phyloP scores from a whole-genome alignment of 2,797 vertebrate genomes.

The Coreius guichenoti region DNA sequence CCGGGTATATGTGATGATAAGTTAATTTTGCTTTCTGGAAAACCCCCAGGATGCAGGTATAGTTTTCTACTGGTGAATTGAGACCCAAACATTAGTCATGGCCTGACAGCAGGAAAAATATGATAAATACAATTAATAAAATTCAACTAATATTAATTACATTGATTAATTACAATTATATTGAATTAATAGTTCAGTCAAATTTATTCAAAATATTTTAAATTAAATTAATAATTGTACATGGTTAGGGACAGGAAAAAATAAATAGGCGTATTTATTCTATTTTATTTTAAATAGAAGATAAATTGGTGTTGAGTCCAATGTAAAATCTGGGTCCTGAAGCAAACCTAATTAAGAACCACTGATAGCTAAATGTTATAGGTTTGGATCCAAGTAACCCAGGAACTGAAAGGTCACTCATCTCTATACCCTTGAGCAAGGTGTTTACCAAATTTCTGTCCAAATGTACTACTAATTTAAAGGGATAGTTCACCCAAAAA shows the following conservation, averaged over 20 bases:
- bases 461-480: not conserved
- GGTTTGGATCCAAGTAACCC: not conserved
- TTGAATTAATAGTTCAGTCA: too few species aligned
- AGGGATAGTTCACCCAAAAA: too few species aligned
- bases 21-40: not conserved
- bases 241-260: not conserved
- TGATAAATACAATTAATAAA: not conserved
- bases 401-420: not conserved
- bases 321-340: not conserved
- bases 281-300: not conserved
- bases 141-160: not conserved
- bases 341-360: not conserved
- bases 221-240: not conserved
- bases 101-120: not conserved
- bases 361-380: slow-evolving; percentile 3
- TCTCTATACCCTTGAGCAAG: not conserved
- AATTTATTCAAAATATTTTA: too few species aligned
- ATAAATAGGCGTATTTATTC: too few species aligned
- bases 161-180: too few species aligned
- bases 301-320: not conserved
- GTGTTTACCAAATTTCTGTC: not conserved
- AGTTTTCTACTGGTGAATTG: not conserved
- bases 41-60: not conserved
- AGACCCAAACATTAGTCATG: not conserved
- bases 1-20: not conserved